Percentiles rank a stretch among this genome's conserved stretches.
These are phyloP conservation scores for Phylloscopus whistleri DNA, from an alignment of 2,113 vertebrate genomes.

Conservation along the genomic window DNA sequence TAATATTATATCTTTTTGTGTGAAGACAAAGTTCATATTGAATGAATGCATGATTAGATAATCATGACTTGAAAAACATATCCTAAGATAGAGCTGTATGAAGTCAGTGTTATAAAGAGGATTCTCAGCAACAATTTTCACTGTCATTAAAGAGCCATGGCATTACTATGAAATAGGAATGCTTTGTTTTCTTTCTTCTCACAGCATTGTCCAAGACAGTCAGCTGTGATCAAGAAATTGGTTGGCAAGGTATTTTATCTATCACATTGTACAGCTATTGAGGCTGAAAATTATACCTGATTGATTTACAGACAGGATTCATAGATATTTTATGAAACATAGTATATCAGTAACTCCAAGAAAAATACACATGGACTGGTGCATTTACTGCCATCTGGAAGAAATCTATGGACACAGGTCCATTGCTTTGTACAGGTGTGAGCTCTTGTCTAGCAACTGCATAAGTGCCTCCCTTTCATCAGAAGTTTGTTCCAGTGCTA, in stretches of 20 bases:
- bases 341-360: background rate
- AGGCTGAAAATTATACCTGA: background rate
- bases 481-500: background rate
- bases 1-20: background rate
- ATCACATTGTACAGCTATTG: background rate
- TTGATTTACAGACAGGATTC: background rate
- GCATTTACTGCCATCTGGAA: background rate
- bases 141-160: background rate
- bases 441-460: background rate
- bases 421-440: background rate
- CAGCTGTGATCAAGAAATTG: background rate
- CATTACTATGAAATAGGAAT: background rate
- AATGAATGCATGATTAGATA: slow-evolving; percentile 29
- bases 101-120: background rate
- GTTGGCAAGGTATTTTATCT: background rate
- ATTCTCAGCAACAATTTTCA: background rate
- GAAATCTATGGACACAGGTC: background rate
- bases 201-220: background rate
- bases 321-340: background rate
- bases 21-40: slow-evolving; percentile 10
- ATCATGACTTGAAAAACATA: background rate
- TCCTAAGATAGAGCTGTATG: background rate
- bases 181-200: slow-evolving; percentile 1
- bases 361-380: background rate
- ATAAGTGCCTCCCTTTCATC: background rate